A percentile compares a stretch with the other conserved stretches of the same genome.
These are phyloP conservation scores for Mustelus asterias DNA, from an alignment of 2,113 vertebrate species.

Conservation along the genomic window DNA sequence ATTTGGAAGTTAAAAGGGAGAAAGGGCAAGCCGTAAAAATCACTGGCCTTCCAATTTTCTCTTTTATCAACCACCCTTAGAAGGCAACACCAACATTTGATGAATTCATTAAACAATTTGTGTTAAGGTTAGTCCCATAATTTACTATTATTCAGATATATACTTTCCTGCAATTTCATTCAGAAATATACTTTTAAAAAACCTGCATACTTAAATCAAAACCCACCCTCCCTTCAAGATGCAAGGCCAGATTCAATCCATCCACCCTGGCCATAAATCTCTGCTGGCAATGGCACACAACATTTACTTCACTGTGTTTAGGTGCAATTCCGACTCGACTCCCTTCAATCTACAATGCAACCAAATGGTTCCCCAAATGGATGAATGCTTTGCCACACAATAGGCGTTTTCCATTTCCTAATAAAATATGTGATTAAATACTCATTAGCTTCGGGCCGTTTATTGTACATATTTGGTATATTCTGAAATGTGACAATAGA, in stretches of 20 bases:
- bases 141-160: too few relatives aligned
- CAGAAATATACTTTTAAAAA: neutral
- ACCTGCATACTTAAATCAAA: neutral
- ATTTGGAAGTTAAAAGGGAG: too few relatives aligned
- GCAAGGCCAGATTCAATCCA: neutral
- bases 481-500: neutral
- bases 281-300: neutral
- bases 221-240: neutral
- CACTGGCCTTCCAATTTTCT: neutral
- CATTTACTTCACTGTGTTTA: too few relatives aligned
- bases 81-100: neutral
- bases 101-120: neutral
- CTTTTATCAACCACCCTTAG: neutral
- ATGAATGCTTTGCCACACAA: neutral
- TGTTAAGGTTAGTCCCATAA: neutral
- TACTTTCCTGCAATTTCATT: neutral
- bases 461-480: neutral
- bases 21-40: neutral
- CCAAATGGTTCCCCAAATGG: neutral
- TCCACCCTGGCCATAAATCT: neutral
- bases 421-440: neutral
- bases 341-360: neutral
- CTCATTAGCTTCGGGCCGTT: neutral
- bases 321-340: neutral
- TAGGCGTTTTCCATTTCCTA: neutral